Percentiles rank a stretch among this genome's conserved stretches.
phyloP scores from a whole-genome alignment of 2,888 invertebrate genomes.

The Diarsia mendica region DNA sequence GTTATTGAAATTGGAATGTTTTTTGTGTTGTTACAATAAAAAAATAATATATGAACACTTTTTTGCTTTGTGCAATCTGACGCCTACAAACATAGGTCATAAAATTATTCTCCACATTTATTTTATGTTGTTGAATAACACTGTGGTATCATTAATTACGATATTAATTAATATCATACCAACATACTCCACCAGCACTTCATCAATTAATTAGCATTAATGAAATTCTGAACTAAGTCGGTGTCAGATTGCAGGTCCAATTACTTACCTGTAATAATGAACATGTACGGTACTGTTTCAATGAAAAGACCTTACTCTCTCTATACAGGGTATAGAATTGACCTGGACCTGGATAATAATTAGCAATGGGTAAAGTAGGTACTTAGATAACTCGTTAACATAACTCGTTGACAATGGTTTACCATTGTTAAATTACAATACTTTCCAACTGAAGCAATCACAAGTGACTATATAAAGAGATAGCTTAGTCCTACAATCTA shows the following conservation, averaged over 20 bases:
- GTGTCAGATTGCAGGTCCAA: not conserved
- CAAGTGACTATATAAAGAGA: slow-evolving; percentile 11
- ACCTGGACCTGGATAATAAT: no score
- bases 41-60: not conserved
- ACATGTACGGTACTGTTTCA: not conserved
- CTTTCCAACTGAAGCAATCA: slow-evolving; percentile 10
- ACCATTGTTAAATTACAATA: slow-evolving; percentile 27
- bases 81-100: not conserved
- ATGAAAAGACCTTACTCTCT: not conserved
- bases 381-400: no score
- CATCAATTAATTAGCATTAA: slow-evolving; percentile 1
- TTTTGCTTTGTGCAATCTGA: slow-evolving; percentile 1
- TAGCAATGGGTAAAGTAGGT: no score
- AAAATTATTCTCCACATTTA: not conserved
- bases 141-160: not conserved
- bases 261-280: slow-evolving; percentile 3
- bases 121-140: no score
- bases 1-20: slow-evolving; percentile 19
- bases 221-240: not conserved
- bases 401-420: no score
- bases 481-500: slow-evolving; percentile 14
- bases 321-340: not conserved
- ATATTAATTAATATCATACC: not conserved
- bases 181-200: not conserved
- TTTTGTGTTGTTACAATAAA: not conserved